Evolutionary conservation across 2,113 vertebrate genomes (phyloP), one percentile per base, ranked within the genome.

Genomic region (Tangachromis dhanisi): DNA sequence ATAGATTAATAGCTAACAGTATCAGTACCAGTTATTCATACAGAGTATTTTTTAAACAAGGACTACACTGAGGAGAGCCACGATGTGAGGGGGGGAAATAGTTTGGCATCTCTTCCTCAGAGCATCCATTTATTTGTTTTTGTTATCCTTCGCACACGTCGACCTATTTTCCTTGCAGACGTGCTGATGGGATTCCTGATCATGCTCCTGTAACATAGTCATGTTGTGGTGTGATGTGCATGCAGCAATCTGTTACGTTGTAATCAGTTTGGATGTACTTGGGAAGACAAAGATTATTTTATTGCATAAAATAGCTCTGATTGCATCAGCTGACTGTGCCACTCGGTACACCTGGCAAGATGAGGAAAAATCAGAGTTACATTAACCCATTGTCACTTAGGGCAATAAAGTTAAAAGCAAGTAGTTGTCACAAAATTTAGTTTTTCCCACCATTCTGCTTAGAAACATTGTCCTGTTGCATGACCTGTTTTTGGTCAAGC

Each of bases 61-160:
- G 31, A 63, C 31, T 35, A 19, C 59, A 63, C 31, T 63, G 31
- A 63, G 59, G 59, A 63, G 31, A 35, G 17, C 59, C 59, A 33
- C 2, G 9, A 33, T 63, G 59, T 63, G 16, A 33, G 16, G 29
- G 24, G 29, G 5, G 1, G 0, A 0, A 19, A 19, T 19, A 11
- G 29, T 33, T 5, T 35, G 9, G 9, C 59, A 19, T 63, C 16
- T 63, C 29, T 63, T 63, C 29, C 29, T 63, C 31, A 35, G 59
- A 63, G 1, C 31, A 19, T 63, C 31, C 59, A 35, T 63, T 61
- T 63, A 63, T 63, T 63, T 63, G 59, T 63, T 63, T 63, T 63
- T 63, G 59, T 3, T 35, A 33, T 63, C 59, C 59, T 63, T 63
- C 6, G 2, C 59, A 63, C 29, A 63, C 6, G 4, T 61, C 17